Base-by-base conservation (phyloP, 2,888 invertebrate genomes). In the Hofmannophila pseudospretella region DNA sequence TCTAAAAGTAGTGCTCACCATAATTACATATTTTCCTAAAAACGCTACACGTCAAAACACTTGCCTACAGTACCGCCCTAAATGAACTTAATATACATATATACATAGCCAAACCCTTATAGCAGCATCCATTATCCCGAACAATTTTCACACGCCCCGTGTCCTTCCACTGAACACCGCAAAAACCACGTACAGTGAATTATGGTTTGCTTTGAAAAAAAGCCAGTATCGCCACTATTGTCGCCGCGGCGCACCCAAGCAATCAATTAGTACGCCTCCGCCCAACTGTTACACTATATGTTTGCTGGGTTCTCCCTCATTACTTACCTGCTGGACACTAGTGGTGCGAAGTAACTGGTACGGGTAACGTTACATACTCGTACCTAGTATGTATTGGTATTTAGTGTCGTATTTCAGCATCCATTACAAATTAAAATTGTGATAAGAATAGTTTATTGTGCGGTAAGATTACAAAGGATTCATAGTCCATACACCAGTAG, bases 241-340 rank as follows among this genome's bases (percentile, higher is more conserved):
- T 33, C 34, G 34, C 27, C 19, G 9, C n/a, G 34, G 28, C 35
- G 32, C 38, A 19, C 33, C 42, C 33, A 32, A 23, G 32, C 34
- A 42, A 42, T 42, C 42, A 42, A 42, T 42, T 42, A 42, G 36
- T 14, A 14, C 16, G 14, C 14, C 42, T 29, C 22, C 34, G 38
- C 42, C 38, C 29, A 16, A 14, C 23, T 26, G 42, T 39, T 39
- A 39, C 42, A 20, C 39, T 33, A 39, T 42, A 39, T 36, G 39
- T 42, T 42, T 42, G 32, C 42, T 34, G 25, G 33, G 23, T 32
- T 29, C 27, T 22, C 37, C 34, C 37, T 41, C 36, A 31, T 41
- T 41, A 41, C 41, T 41, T 36, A 36, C 35, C 14, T 12, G 7
- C 20, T 20, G 20, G 11, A 19, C 31, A 11, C 14, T 27, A 30